Conservation (phyloP, 2,113 vertebrate species). For the Heterochromis multidens region DNA sequence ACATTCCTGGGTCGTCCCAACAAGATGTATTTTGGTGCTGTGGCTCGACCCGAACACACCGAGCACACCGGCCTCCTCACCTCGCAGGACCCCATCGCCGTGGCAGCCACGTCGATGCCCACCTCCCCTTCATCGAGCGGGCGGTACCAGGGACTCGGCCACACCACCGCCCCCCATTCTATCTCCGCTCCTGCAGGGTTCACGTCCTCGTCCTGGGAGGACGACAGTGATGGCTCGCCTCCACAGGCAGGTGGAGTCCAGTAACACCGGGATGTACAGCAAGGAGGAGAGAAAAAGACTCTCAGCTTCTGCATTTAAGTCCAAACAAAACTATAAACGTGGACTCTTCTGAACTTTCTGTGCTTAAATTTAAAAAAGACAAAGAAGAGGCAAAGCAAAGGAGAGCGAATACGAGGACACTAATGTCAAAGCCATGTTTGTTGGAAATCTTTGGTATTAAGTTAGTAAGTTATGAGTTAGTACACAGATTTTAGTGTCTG, state of each 20-base stretch:
- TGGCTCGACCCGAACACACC: conserved; percentile 78
- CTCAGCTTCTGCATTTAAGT: background rate
- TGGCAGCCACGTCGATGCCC: conserved; percentile 82
- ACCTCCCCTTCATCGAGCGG: conserved; percentile 82
- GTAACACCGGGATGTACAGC: background rate
- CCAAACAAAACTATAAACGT: background rate
- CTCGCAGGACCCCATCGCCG: conserved; percentile 80
- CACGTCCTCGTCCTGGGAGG: conserved; percentile 60
- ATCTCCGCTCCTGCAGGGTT: conserved; percentile 74
- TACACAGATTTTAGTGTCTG: background rate
- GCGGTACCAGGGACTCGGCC: conserved; percentile 91
- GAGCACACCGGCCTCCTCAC: conserved; percentile 90
- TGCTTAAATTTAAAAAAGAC: background rate
- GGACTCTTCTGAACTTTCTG: background rate
- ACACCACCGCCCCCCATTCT: conserved; percentile 85
- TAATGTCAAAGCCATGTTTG: conserved; percentile 28
- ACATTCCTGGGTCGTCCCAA: conserved; percentile 90
- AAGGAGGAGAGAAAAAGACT: background rate
- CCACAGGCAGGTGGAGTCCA: background rate
- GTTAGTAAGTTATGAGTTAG: no score
- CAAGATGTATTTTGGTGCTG: conserved; percentile 86
- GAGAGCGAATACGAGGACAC: background rate
- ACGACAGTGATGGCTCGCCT: conserved; percentile 31
- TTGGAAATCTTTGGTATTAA: background rate
- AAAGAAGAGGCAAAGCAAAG: background rate